Evolutionary conservation across 92 coral and sea anemone species (phyloP), one percentile per base, ranked within the genome.

Genomic region (Isaurus tuberculatus): DNA sequence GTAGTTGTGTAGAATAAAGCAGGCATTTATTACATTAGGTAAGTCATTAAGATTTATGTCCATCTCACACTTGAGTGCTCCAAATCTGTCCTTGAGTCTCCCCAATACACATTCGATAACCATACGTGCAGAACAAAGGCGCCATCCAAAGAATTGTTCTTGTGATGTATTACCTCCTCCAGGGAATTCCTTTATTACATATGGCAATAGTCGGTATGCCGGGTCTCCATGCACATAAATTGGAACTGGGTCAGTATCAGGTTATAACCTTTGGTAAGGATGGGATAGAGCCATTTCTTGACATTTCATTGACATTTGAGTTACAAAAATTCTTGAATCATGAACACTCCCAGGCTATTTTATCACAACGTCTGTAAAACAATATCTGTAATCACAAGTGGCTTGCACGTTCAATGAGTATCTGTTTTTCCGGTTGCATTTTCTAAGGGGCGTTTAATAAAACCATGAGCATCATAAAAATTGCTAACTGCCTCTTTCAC

Each of bases 91-190:
- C 72, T 90, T 90, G 49, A 90, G 80, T 33, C 93, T 83, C 28
- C 91, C 87, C 65, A 90, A 90, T n/a, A 86, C 83, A 68, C 94
- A 90, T 32, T 90, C 94, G 5, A 90, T 79, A 4, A 78, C 88
- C 91, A 84, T 90, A 19, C 94, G 65, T 16, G 91, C 91, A 17
- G 88, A 83, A 19, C 88, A 25, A 11, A 90, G 84, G 17, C 80
- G 70, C 30, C 31, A 83, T 20, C 91, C 89, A 90, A 90, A 90
- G 60, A 72, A 90, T 65, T 90, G 93, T 64, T 87, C 93, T 44
- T 87, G 80, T 27, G 73, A 36, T 9, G 84, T 75, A 30, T 29
- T 72, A 25, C 93, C 91, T 15, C 93, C 91, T 7, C 72, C 86
- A 25, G 93, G 83, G 75, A 83, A 90, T 51, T 90, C 93, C 71